These are phyloP conservation scores for Geodia barretti DNA, from an alignment of 37 sponge, comb jelly and placozoan species.

Conservation along the genomic window DNA sequence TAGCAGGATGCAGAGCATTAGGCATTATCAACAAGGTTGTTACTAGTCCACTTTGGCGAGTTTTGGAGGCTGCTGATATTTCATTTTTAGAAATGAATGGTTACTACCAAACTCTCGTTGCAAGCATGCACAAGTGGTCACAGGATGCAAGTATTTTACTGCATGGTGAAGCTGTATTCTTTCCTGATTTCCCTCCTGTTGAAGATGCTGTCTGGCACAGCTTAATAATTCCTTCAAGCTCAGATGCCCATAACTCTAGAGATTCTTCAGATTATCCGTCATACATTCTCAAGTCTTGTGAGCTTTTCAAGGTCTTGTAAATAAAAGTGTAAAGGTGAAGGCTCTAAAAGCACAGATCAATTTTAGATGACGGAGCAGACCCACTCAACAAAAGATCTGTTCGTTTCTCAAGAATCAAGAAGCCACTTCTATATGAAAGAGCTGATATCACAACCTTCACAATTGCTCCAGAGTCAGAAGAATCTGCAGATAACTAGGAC, in stretches of 20 bases:
- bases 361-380: not conserved
- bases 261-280: no score
- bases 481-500: no score
- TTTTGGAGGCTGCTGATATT: slow-evolving; percentile 20
- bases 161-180: slow-evolving; percentile 18
- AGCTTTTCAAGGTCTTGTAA: not conserved
- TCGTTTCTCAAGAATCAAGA: not conserved
- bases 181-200: slow-evolving; percentile 1
- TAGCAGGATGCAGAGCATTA: slow-evolving; percentile 37
- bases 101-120: slow-evolving; percentile 2
- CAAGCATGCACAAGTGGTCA: slow-evolving; percentile 19
- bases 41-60: slow-evolving; percentile 55
- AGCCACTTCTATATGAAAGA: not conserved
- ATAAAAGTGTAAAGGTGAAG: not conserved
- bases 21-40: slow-evolving; percentile 40
- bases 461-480: not conserved
- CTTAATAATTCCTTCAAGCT: not conserved
- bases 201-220: slow-evolving; percentile 12
- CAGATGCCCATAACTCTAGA: not conserved
- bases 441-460: not conserved
- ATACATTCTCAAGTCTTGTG: not conserved
- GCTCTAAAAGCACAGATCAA: not conserved
- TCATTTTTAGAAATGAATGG: slow-evolving; percentile 43
- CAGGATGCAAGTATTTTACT: slow-evolving; percentile 12
- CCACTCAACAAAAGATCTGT: not conserved